Evolutionary conservation across 1,140 invertebrate genomes (phyloP).

Genomic region (Metaphire vulgaris): DNA sequence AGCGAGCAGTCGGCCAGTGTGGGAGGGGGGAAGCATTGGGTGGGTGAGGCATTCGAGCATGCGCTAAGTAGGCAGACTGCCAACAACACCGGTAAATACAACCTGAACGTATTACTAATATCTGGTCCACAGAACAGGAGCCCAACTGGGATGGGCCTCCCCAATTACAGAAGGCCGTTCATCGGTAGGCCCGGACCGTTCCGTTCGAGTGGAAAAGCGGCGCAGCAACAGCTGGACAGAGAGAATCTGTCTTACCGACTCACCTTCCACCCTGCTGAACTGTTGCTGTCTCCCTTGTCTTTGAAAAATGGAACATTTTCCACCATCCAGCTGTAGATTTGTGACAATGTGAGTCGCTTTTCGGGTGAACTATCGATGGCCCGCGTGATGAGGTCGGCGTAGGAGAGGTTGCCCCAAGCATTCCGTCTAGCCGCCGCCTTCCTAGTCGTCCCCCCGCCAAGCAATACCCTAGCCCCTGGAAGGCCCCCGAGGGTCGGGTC

Average conservation of each 20-base stretch:
- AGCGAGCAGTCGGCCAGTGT: too few relatives aligned
- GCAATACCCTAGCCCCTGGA: background rate
- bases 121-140: background rate
- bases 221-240: too few relatives aligned
- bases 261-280: slow-evolving; percentile 99
- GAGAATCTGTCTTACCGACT: too few relatives aligned
- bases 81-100: background rate
- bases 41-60: too few relatives aligned
- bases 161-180: background rate
- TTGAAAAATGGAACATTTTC: slow-evolving; percentile 99
- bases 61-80: too few relatives aligned
- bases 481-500: background rate
- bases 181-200: background rate
- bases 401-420: slow-evolving; percentile 84
- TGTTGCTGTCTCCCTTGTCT: slow-evolving; percentile 98
- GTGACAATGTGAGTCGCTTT: slow-evolving; percentile 75
- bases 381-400: slow-evolving; percentile 98
- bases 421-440: slow-evolving; percentile 16
- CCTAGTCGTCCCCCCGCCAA: background rate
- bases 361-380: slow-evolving; percentile 93
- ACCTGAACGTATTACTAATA: background rate
- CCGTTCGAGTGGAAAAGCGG: too few relatives aligned
- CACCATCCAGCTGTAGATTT: slow-evolving; percentile 99
- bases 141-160: background rate
- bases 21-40: too few relatives aligned